These are phyloP conservation scores for Cancer borealis DNA, from an alignment of 2,888 invertebrate genomes.

Conservation along the genomic window DNA sequence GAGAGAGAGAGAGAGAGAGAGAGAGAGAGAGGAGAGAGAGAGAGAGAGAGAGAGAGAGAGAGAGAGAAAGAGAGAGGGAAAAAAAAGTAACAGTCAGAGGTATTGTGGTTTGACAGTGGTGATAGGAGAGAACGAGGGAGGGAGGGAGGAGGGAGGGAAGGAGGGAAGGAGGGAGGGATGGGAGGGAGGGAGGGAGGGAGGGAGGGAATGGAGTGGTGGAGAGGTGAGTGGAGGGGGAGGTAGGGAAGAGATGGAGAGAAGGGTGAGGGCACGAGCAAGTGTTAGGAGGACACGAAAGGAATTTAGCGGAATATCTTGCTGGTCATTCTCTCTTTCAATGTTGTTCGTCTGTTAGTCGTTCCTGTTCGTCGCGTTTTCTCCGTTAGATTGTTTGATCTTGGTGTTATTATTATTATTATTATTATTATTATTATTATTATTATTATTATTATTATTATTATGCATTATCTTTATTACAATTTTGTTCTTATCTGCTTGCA, in stretches of 20 bases:
- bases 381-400: background rate
- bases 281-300: constrained; percentile 34
- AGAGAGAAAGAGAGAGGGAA: background rate
- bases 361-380: background rate
- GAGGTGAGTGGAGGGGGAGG: background rate
- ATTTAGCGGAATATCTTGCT: constrained; percentile 25
- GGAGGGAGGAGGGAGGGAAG: background rate
- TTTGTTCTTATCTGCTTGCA: background rate
- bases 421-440: background rate
- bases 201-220: background rate
- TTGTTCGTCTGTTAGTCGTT: constrained; percentile 31
- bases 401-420: background rate
- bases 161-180: background rate
- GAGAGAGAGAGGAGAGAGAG: background rate
- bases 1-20: background rate
- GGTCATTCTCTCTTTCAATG: constrained; percentile 45
- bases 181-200: background rate
- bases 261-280: constrained; percentile 8
- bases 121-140: constrained; percentile 6
- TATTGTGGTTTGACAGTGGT: constrained; percentile 24
- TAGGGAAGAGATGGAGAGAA: background rate
- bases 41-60: background rate
- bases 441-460: background rate
- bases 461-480: background rate
- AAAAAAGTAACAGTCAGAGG: background rate